Evolutionary conservation across 2,888 invertebrate genomes (phyloP).

Genomic region (Rotaria macrura): DNA sequence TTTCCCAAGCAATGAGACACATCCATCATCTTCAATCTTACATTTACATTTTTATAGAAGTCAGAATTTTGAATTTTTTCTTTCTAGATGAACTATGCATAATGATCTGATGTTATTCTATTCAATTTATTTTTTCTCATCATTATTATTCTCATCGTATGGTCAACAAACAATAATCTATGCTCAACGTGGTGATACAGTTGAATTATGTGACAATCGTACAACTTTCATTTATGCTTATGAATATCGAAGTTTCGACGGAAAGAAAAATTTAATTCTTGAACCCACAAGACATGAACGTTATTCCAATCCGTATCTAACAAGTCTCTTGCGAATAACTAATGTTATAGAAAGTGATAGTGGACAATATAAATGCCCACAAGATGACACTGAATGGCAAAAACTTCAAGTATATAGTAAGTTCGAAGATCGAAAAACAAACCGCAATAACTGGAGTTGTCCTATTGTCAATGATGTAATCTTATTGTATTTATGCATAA

Average conservation of each 20-base stretch:
- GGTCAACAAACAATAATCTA: not conserved
- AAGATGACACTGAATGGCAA: conserved; percentile 19
- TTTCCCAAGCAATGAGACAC: not conserved
- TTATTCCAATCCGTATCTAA: not conserved
- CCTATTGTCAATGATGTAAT: not conserved
- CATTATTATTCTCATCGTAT: not conserved
- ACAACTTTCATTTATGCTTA: conserved; percentile 6
- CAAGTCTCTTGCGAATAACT: not conserved
- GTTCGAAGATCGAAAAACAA: not conserved
- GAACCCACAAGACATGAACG: not conserved
- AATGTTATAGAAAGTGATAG: not conserved
- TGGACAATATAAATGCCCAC: conserved; percentile 14
- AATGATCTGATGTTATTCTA: not conserved
- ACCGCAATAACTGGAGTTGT: not conserved
- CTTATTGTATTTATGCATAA: not conserved
- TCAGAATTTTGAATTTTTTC: not conserved
- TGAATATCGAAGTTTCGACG: conserved; percentile 3
- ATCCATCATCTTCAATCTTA: not conserved
- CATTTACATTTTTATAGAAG: not conserved
- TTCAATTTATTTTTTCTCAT: not conserved
- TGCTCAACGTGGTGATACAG: not conserved
- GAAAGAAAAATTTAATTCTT: not conserved
- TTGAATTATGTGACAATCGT: conserved; percentile 21
- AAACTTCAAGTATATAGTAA: conserved; percentile 8
- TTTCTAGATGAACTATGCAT: not conserved